A percentile compares a stretch with the other conserved stretches of the same genome.
phyloP scores from a whole-genome alignment of 2,113 vertebrate genomes.

The Platichthys stellatus region DNA sequence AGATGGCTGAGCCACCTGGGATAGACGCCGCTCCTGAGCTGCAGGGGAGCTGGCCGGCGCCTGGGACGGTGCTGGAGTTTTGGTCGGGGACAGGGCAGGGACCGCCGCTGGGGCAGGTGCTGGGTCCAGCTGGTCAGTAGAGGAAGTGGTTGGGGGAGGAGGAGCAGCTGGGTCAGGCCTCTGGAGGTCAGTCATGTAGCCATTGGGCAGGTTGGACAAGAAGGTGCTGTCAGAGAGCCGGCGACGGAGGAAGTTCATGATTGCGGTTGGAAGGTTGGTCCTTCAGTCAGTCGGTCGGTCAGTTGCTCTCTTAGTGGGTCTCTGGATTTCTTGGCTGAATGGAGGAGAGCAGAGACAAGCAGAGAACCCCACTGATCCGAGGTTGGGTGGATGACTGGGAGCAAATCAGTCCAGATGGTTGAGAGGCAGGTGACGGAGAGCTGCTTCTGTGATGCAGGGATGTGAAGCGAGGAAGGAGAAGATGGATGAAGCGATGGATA shows the following conservation, averaged over 20 bases:
- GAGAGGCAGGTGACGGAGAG: slow-evolving; percentile 26
- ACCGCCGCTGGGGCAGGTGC: slow-evolving; percentile 72
- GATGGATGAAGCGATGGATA: slow-evolving; percentile 65
- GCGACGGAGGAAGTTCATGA: slow-evolving; percentile 97
- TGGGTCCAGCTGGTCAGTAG: slow-evolving; percentile 75
- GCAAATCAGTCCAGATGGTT: slow-evolving; percentile 33
- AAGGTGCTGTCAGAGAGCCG: slow-evolving; percentile 98
- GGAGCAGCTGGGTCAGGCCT: slow-evolving; percentile 80
- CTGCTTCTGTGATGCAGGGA: slow-evolving; percentile 35
- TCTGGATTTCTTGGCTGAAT: slow-evolving; percentile 36
- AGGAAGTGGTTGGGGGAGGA: slow-evolving; percentile 75
- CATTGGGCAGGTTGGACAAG: slow-evolving; percentile 96
- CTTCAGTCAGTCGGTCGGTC: slow-evolving; percentile 20
- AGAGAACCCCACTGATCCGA: slow-evolving; percentile 37
- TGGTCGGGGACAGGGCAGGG: slow-evolving; percentile 72
- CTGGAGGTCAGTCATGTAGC: slow-evolving; percentile 97
- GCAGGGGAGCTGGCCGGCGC: slow-evolving; percentile 62
- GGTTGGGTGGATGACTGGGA: slow-evolving; percentile 57
- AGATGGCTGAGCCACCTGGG: slow-evolving; percentile 63
- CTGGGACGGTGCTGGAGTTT: slow-evolving; percentile 56
- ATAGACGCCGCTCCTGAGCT: slow-evolving; percentile 60
- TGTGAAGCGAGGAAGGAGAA: slow-evolving; percentile 34
- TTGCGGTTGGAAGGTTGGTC: slow-evolving; percentile 70
- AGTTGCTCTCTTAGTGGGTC: neutral
- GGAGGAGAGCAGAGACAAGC: slow-evolving; percentile 11